Conservation (phyloP, 2,888 invertebrate species). For the Euproctis similis region DNA sequence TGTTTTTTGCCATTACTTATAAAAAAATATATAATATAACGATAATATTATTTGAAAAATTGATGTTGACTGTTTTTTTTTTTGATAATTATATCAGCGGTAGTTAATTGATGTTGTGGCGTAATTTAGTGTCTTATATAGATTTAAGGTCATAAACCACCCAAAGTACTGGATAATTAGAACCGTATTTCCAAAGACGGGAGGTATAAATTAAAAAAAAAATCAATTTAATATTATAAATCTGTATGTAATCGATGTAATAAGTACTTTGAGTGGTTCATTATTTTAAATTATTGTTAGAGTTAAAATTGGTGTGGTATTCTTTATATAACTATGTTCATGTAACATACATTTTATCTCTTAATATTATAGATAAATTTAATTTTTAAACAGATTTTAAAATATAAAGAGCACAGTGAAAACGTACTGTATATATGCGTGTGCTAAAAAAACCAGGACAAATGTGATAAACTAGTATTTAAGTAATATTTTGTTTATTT, state of each 20-base stretch:
- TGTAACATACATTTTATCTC: constrained; percentile 59
- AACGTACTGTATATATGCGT: constrained; percentile 59
- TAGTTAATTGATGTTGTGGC: constrained; percentile 77
- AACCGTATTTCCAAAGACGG: too few relatives aligned
- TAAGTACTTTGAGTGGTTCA: constrained; percentile 67
- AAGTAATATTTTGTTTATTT: constrained; percentile 40
- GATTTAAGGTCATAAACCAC: constrained; percentile 55
- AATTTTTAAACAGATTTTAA: constrained; percentile 60
- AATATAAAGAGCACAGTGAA: constrained; percentile 60
- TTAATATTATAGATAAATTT: constrained; percentile 47
- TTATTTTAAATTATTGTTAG: constrained; percentile 68
- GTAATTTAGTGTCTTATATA: constrained; percentile 76
- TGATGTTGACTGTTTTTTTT: constrained; percentile 78
- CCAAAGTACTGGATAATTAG: constrained; percentile 41
- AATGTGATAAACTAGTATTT: constrained; percentile 72
- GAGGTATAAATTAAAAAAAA: too few relatives aligned
- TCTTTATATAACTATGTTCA: constrained; percentile 59
- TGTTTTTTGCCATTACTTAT: constrained; percentile 60
- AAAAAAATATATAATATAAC: too few relatives aligned
- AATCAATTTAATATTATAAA: constrained; percentile 14
- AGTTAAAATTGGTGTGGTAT: constrained; percentile 71
- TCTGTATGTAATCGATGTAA: too few relatives aligned
- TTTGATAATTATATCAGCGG: constrained; percentile 74
- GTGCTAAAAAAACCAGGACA: constrained; percentile 67
- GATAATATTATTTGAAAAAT: constrained; percentile 71